These are phyloP conservation scores for Vidua chalybeata DNA, from an alignment of 2,113 vertebrate species.

Conservation along the genomic window DNA sequence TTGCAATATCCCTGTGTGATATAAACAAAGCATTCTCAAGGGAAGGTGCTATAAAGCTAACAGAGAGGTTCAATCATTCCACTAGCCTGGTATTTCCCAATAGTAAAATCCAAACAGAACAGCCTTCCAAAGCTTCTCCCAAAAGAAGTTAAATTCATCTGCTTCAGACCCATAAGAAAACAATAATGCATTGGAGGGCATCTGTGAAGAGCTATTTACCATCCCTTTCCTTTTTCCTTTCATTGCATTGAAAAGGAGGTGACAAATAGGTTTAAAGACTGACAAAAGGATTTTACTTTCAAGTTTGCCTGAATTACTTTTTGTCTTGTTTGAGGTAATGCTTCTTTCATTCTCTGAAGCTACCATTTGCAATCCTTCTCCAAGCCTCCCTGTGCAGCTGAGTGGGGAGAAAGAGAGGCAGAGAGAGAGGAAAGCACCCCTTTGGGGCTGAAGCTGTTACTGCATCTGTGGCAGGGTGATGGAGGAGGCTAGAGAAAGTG, in stretches of 20 bases:
- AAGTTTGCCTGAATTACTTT: neutral
- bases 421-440: neutral
- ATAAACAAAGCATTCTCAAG: slow-evolving; percentile 30
- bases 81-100: neutral
- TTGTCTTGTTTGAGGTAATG: neutral
- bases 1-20: neutral
- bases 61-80: slow-evolving; percentile 4
- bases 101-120: neutral
- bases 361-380: neutral
- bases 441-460: neutral
- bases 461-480: neutral
- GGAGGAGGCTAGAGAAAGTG: neutral
- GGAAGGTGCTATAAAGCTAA: slow-evolving; percentile 28
- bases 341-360: neutral
- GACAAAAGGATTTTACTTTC: neutral
- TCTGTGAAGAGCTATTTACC: neutral
- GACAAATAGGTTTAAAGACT: neutral
- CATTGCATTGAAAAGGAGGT: neutral
- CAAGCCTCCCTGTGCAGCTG: neutral
- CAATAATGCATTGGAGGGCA: neutral
- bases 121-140: neutral
- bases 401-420: neutral
- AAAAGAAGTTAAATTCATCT: slow-evolving; percentile 8
- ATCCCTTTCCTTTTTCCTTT: neutral
- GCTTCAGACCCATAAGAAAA: neutral